These are phyloP conservation scores for Bombylius major DNA, from an alignment of 2,888 invertebrate species.

Conservation along the genomic window DNA sequence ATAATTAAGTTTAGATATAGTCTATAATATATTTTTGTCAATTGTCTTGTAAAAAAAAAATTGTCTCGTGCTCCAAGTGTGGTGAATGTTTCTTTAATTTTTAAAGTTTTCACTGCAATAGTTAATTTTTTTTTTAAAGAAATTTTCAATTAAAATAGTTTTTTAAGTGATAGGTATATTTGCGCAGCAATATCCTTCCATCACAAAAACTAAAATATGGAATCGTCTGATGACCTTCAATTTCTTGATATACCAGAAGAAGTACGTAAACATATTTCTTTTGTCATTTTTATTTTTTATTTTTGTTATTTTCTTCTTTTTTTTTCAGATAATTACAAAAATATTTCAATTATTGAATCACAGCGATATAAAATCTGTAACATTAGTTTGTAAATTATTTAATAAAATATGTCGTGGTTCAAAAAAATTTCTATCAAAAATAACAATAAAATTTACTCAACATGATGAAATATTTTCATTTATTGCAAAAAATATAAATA, in stretches of 20 bases:
- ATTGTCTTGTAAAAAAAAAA: too few species aligned
- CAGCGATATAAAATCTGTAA: not conserved
- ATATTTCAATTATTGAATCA: not conserved
- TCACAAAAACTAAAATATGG: not conserved
- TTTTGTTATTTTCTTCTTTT: not conserved
- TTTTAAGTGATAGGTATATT: too few species aligned
- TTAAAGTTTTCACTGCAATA: too few species aligned
- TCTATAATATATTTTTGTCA: too few species aligned
- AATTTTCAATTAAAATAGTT: too few species aligned
- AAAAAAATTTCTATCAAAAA: not conserved
- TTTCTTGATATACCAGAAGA: not conserved
- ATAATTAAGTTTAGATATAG: too few species aligned
- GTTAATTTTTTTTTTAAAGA: too few species aligned
- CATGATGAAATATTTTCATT: not conserved
- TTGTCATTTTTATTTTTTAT: too few species aligned
- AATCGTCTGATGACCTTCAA: not conserved
- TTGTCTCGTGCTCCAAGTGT: too few species aligned
- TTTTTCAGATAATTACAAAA: not conserved
- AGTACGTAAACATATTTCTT: not conserved
- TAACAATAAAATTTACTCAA: not conserved
- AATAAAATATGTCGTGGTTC: not conserved
- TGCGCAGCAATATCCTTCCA: not conserved
- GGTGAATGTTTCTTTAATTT: too few species aligned
- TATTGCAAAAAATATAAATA: not conserved
- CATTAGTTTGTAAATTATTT: not conserved